Conservation (phyloP, 1,140 invertebrate species). For the Latrodectus geometricus region DNA sequence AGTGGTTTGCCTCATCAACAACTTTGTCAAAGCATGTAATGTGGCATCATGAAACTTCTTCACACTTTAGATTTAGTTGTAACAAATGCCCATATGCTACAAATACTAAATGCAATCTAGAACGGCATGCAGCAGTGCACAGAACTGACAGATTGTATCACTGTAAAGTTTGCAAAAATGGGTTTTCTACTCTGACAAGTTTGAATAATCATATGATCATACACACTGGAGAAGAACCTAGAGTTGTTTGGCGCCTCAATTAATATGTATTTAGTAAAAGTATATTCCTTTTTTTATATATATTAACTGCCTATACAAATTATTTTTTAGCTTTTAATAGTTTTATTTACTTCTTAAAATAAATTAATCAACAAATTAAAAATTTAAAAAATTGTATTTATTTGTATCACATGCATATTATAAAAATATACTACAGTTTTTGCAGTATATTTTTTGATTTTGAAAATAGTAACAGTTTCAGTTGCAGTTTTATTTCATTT, state of each 20-base stretch:
- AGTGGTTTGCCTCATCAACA: slow-evolving; percentile 4
- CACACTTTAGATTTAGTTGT: slow-evolving; percentile 17
- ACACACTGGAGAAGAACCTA: slow-evolving; percentile 20
- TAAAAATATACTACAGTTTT: too few relatives aligned
- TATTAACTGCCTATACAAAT: too few relatives aligned
- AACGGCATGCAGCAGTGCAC: background rate
- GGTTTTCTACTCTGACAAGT: background rate
- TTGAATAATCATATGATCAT: slow-evolving; percentile 22
- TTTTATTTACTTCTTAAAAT: too few relatives aligned
- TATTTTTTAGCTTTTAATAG: too few relatives aligned
- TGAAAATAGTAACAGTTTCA: too few relatives aligned
- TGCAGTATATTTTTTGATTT: too few relatives aligned
- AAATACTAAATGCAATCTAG: slow-evolving; percentile 4
- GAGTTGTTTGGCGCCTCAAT: background rate
- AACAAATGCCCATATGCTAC: slow-evolving; percentile 7
- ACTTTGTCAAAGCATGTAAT: slow-evolving; percentile 19
- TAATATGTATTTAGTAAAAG: too few relatives aligned
- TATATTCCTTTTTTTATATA: too few relatives aligned
- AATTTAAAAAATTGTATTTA: too few relatives aligned
- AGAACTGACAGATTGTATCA: background rate
- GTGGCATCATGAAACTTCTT: slow-evolving; percentile 5
- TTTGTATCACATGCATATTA: too few relatives aligned
- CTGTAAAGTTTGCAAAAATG: background rate
- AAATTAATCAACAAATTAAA: too few relatives aligned
- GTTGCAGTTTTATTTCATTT: too few relatives aligned